These are phyloP conservation scores for Oxycera nigricornis DNA, from an alignment of 2,888 invertebrate genomes.

Conservation along the genomic window DNA sequence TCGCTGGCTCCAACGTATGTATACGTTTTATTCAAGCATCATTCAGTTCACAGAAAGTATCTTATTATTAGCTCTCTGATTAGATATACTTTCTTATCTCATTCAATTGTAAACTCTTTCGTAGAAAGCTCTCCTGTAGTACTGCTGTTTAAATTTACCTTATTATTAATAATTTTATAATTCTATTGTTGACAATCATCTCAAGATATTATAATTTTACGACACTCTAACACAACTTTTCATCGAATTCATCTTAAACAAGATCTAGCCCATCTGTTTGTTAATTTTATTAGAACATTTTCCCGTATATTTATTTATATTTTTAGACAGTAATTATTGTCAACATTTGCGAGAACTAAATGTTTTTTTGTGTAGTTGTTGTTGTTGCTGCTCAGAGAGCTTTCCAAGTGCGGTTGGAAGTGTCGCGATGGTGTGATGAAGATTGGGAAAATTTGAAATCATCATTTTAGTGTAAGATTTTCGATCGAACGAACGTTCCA, in stretches of 20 bases:
- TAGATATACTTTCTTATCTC: not conserved
- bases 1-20: not conserved
- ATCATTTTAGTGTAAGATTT: slow-evolving; percentile 37
- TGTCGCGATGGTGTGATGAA: not conserved
- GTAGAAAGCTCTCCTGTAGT: too few relatives aligned
- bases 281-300: not conserved
- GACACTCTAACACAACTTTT: not conserved
- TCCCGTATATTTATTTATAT: slow-evolving; percentile 26
- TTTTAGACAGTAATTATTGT: slow-evolving; percentile 28
- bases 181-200: not conserved
- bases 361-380: not conserved
- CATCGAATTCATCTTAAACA: not conserved
- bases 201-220: not conserved
- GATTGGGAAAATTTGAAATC: not conserved
- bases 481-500: slow-evolving; percentile 18
- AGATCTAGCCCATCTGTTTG: not conserved
- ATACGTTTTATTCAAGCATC: not conserved
- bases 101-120: not conserved
- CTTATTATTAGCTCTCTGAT: not conserved
- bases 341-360: slow-evolving; percentile 18
- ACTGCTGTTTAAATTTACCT: not conserved
- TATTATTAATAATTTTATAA: not conserved
- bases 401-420: not conserved
- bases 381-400: too few relatives aligned
- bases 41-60: not conserved